Base-by-base conservation (phyloP, 1,140 invertebrate genomes). In the Drosophila eugracilis region DNA sequence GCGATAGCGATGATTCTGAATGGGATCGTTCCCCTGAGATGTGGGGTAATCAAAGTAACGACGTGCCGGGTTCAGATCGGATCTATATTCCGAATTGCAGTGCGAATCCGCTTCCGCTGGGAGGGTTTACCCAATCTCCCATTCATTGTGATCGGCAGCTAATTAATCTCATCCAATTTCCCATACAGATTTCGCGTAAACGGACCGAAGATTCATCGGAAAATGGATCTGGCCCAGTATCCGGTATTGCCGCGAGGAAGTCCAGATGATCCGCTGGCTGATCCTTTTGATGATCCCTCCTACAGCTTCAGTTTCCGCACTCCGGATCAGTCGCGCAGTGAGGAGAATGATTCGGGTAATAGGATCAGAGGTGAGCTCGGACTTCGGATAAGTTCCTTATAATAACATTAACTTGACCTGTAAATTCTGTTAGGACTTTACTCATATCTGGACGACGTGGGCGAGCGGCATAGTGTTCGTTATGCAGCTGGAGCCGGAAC, bases 201-300 rank as follows among this genome's bases (percentile, higher is more conserved):
- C 77, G 95, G 95, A 3, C 94, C 94, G 14, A 94, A 95, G 60
- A 92, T 96, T 4, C 94, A 94, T 66, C 91, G 95, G 36, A 94
- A 95, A 89, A 94, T 94, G 90, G 94, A 95, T 69, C 90, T 95
- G 47, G 94, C 94, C 53, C 95, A 95, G 90, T 92, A 93, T 73
- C 93, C 94, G 10, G 92, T 93, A n/a, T 92, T 93, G 37, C 93
- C 93, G 2, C 93, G 93, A 36, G 94, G 94, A 3, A 94, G 53
- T 93, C 93, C 78, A 36, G 94, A 95, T 67, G 94, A 95, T 89
- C 94, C 94, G 1, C 94, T 94, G 63, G 94, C 94, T 74, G 95
- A 96, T 90, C 95, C 95, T 10, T 95, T 93, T 62, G 95, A 95
- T 85, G 95, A 95, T 90, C 94, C 95, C 1, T 95, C 94, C 59